Base-by-base conservation (phyloP, 1,140 invertebrate genomes). In the Sinella curviseta region DNA sequence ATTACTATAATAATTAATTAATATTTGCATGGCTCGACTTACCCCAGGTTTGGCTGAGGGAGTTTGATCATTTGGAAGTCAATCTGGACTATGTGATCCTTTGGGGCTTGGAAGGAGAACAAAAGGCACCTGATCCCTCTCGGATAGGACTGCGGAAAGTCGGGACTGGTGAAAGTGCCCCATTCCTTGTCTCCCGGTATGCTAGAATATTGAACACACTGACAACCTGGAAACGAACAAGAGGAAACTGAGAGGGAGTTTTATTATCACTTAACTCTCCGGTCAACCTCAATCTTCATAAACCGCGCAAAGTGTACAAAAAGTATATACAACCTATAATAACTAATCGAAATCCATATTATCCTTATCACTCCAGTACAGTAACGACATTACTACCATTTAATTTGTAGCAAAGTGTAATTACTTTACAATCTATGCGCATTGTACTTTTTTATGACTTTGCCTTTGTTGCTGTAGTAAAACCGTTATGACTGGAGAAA, bases 141-240 rank as follows among this genome's bases (percentile, higher is more conserved):
- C 91, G 95, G 91, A 86, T 95, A 95, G 34, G 90, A 89, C 81
- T 90, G 90, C 0, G 93, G 93, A 87, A 91, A 94, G 86, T 94
- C 92, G 0, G 94, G 93, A 77, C 93, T 94, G 84, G 90, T 93
- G 88, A 95, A 95, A 30, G 89, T 90, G 74, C 93, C 94, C 77
- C 91, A 90, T 85, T 92, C 91, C 84, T 93, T 92, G 83, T 92
- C 91, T 78, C 91, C 93, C 85, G 91, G 91, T 48, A 92, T 93
- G 82, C 91, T 91, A 84, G 93, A 93, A 86, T 92, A 94, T 54
- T 92, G 89, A 67, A 95, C 87, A 86, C 94, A 95, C 76, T 92
- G 91, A 86, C 94, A 95, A 87, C 92, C 94, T 94, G 88, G 55
- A 87, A 88, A 77, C 28, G 12, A 17, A 70, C 65, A 70, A 70